Evolutionary conservation across 2,888 invertebrate genomes (phyloP), one percentile per base, ranked within the genome.

Genomic region (Ochropleura plecta): DNA sequence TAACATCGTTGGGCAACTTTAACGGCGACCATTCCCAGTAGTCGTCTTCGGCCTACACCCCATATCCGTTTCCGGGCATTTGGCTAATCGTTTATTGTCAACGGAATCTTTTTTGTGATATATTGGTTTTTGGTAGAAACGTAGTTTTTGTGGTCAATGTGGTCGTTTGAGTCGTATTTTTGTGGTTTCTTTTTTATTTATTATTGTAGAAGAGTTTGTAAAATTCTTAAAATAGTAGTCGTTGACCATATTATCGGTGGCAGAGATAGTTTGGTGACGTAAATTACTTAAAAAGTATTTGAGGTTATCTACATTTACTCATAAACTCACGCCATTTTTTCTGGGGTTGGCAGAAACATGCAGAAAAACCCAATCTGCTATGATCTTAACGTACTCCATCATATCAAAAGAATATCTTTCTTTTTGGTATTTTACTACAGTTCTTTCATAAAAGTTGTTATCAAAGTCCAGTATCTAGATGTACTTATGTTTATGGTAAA

Each of bases 51-150:
- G 73, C 81, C 87, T 88, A 89, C 85, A 81, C 76, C 59, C 87
- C 68, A 82, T 83, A 89, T 88, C 84, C 83, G 85, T 84, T 86
- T 85, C 87, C 85, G 85, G 88, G 86, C 90, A 90, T 90, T 89
- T 82, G 88, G 89, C 88, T 91, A 91, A 92, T 90, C 90, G 92
- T 89, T 91, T 88, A 89, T 89, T 87, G 89, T 87, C 84, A 85
- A 83, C 81, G 78, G 70, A 87, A 78, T 87, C 77, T 79, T 81
- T 81, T 76, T 68, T 74, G 75, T 79, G 76, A 83, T 76, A 72
- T 81, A 79, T 81, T 62, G 64, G 42, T 16, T 70, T 49, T 30
- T 49, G 69, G 59, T 73, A n/a, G 16, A 18, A 48, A 55, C 16
- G 62, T 57, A 55, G 63, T 70, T 67, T 78, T 63, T 80, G 64